Percentiles rank a stretch among this genome's conserved stretches.
Evolutionary conservation across 2,797 vertebrate species (phyloP).

Genomic region (Molothrus ater): DNA sequence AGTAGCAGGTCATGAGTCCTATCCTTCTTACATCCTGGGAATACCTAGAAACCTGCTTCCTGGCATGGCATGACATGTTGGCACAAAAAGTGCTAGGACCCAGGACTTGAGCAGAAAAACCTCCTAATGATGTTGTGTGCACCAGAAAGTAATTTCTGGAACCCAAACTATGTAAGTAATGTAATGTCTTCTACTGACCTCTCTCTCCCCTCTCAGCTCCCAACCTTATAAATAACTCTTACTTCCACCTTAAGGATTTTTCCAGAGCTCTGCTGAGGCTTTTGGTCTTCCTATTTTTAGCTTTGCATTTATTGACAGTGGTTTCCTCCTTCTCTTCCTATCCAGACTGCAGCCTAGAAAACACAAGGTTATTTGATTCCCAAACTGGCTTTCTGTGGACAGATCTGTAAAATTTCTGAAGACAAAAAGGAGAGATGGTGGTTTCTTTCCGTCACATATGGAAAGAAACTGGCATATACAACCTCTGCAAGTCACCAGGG

Average conservation of each 20-base stretch:
- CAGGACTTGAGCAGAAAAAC: not conserved
- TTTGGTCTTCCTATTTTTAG: constrained; percentile 60
- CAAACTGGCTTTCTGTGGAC: not conserved
- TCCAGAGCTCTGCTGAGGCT: constrained; percentile 30
- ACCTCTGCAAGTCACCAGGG: not conserved
- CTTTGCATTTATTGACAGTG: constrained; percentile 50
- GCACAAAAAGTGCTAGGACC: not conserved
- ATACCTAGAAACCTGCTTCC: not conserved
- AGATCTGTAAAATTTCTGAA: constrained; percentile 2
- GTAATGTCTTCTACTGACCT: constrained; percentile 41
- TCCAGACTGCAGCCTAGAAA: constrained; percentile 14
- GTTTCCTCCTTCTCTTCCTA: constrained; percentile 33
- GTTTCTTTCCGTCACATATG: not conserved
- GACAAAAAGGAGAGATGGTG: not conserved
- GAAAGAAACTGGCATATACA: not conserved
- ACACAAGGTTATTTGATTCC: not conserved
- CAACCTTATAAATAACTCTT: constrained; percentile 56
- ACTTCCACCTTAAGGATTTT: constrained; percentile 61
- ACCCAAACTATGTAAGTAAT: constrained; percentile 48
- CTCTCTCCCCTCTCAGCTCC: constrained; percentile 38
- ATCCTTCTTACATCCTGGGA: not conserved
- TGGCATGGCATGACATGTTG: accelerated
- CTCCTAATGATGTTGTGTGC: not conserved
- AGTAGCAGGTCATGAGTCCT: not conserved
- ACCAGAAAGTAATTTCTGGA: constrained; percentile 39